Percentiles rank a stretch among this genome's conserved stretches.
These are phyloP conservation scores for Papilio gigon DNA, from an alignment of 2,888 invertebrate genomes.

Conservation along the genomic window DNA sequence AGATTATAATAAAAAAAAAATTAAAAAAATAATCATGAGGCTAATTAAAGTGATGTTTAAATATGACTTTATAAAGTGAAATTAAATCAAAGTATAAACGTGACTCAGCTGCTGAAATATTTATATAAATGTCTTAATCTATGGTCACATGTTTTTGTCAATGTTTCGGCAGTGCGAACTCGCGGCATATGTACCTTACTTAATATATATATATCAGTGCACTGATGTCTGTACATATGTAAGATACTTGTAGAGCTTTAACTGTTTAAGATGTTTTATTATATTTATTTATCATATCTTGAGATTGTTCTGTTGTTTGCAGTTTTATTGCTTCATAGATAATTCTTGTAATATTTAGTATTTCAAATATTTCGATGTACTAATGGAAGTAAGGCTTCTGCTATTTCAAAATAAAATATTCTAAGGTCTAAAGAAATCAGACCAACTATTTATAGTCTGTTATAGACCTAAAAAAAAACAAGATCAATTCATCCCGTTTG, in stretches of 20 bases:
- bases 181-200: neutral
- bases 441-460: neutral
- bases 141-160: constrained; percentile 9
- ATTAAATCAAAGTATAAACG: neutral
- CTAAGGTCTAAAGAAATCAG: neutral
- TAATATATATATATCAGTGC: constrained; percentile 41
- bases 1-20: neutral
- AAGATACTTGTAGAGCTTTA: constrained; percentile 78
- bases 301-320: constrained; percentile 46
- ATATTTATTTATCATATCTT: constrained; percentile 58
- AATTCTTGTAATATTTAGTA: constrained; percentile 11
- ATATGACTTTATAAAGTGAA: neutral
- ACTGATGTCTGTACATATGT: constrained; percentile 72
- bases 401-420: neutral
- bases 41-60: neutral
- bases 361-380: neutral
- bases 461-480: neutral
- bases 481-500: neutral
- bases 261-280: constrained; percentile 68
- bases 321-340: constrained; percentile 12
- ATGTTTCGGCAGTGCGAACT: neutral
- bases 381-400: neutral
- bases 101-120: neutral
- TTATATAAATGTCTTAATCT: neutral
- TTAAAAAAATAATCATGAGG: neutral